These are phyloP conservation scores for Myotis findleyi DNA, from an alignment of 2,797 vertebrate species.

Conservation along the genomic window DNA sequence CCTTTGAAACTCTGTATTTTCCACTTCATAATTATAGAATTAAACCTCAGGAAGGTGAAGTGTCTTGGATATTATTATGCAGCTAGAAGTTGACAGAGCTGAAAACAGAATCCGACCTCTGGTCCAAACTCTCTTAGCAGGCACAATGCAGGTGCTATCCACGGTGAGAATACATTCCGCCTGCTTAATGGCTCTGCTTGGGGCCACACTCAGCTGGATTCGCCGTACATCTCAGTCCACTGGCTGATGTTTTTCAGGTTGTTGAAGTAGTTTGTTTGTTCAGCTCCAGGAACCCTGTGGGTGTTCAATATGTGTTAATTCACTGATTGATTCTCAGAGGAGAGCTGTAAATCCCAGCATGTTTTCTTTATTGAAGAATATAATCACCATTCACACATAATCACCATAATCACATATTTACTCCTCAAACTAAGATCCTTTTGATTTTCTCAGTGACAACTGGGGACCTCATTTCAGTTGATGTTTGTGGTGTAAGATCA, in stretches of 20 bases:
- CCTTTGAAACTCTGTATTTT: background rate
- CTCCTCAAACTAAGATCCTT: constrained; percentile 50
- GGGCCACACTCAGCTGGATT: background rate
- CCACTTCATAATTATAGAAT: background rate
- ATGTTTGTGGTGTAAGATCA: constrained; percentile 12
- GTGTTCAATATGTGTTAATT: constrained; percentile 62
- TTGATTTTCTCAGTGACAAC: constrained; percentile 52
- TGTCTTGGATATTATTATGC: background rate
- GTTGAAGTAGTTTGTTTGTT: constrained; percentile 59
- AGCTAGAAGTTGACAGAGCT: background rate
- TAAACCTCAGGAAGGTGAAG: background rate
- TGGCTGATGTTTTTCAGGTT: background rate
- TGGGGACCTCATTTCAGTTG: constrained; percentile 45
- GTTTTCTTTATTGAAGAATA: constrained; percentile 60
- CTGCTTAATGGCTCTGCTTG: background rate
- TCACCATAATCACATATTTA: constrained; percentile 47
- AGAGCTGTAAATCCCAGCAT: constrained; percentile 60
- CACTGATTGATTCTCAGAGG: constrained; percentile 56
- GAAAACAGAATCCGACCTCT: background rate
- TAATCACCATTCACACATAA: constrained; percentile 56
- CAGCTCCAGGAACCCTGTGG: constrained; percentile 48
- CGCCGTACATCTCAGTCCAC: background rate
- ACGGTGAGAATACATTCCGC: background rate
- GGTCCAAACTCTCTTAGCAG: background rate
- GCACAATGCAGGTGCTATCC: fast-evolving